Evolutionary conservation across 2,113 vertebrate genomes (phyloP).

Genomic region (Eidolon helvum): DNA sequence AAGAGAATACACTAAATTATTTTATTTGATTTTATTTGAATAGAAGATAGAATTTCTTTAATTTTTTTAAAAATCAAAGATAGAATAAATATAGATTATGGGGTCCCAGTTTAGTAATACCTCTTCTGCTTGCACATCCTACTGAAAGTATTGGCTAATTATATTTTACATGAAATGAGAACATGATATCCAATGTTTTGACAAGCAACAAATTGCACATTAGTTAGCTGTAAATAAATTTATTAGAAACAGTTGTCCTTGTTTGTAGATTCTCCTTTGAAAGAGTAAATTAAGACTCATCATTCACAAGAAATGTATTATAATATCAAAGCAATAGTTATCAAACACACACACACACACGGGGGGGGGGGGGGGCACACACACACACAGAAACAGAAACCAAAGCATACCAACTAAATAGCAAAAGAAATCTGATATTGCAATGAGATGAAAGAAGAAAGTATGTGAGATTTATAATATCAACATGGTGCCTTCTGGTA

Average conservation of each 20-base stretch:
- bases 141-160: constrained; percentile 78
- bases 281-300: constrained; percentile 76
- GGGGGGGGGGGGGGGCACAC: too few species aligned
- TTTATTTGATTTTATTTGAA: constrained; percentile 46
- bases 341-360: too few species aligned
- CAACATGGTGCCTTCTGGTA: constrained; percentile 70
- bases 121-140: constrained; percentile 44
- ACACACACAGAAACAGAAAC: constrained; percentile 56
- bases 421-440: constrained; percentile 47
- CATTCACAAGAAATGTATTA: constrained; percentile 75
- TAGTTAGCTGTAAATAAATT: constrained; percentile 81
- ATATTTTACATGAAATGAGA: constrained; percentile 74
- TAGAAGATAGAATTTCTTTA: neutral
- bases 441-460: constrained; percentile 74
- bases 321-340: constrained; percentile 76
- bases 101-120: constrained; percentile 51
- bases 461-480: constrained; percentile 58
- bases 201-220: constrained; percentile 82
- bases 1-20: constrained; percentile 43
- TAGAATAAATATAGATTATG: constrained; percentile 44
- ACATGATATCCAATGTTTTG: constrained; percentile 80
- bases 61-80: constrained; percentile 35
- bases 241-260: constrained; percentile 79
- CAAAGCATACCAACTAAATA: constrained; percentile 45
- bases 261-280: constrained; percentile 76